Percentiles rank a stretch among this genome's conserved stretches.
These are phyloP conservation scores for Drosophila lacertosa DNA, from an alignment of 1,140 invertebrate genomes.

Conservation along the genomic window DNA sequence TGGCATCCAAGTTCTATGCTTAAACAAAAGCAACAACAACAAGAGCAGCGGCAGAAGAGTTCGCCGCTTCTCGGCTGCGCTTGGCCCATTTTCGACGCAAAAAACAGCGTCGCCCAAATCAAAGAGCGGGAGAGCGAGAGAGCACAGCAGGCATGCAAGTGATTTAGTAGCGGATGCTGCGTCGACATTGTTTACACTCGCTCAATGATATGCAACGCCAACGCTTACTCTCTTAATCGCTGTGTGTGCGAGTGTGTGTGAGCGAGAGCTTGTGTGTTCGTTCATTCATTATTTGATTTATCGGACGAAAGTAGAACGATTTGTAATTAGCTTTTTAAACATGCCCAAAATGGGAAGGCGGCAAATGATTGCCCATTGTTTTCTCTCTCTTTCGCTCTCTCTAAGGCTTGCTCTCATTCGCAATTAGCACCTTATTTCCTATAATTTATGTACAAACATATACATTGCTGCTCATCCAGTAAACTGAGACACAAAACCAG, in stretches of 20 bases:
- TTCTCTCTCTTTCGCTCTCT: constrained; percentile 1
- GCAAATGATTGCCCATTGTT: constrained; percentile 8
- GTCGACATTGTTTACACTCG: constrained; percentile 59
- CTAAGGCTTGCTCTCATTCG: constrained; percentile 29
- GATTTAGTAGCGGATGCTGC: constrained; percentile 58
- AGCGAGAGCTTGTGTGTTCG: constrained; percentile 32
- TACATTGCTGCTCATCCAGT: constrained; percentile 36
- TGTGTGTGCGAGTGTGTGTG: constrained; percentile 9
- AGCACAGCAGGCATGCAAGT: neutral
- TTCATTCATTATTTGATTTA: constrained; percentile 77
- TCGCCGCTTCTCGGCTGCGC: constrained; percentile 4
- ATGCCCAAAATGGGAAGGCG: constrained; percentile 45
- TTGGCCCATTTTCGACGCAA: constrained; percentile 36
- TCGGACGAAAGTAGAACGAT: constrained; percentile 47
- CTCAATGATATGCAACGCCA: constrained; percentile 26
- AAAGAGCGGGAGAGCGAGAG: neutral
- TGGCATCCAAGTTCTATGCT: constrained; percentile 16
- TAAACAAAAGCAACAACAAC: neutral
- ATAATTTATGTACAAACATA: constrained; percentile 43
- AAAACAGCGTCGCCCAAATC: neutral
- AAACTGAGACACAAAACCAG: constrained; percentile 48
- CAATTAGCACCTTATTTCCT: constrained; percentile 70
- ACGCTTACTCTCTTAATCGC: constrained; percentile 12
- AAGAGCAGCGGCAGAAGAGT: neutral
- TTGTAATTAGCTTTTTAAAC: constrained; percentile 46